These are phyloP conservation scores for Phrynocephalus guinanensis DNA, from an alignment of 2,797 vertebrate genomes.

Conservation along the genomic window DNA sequence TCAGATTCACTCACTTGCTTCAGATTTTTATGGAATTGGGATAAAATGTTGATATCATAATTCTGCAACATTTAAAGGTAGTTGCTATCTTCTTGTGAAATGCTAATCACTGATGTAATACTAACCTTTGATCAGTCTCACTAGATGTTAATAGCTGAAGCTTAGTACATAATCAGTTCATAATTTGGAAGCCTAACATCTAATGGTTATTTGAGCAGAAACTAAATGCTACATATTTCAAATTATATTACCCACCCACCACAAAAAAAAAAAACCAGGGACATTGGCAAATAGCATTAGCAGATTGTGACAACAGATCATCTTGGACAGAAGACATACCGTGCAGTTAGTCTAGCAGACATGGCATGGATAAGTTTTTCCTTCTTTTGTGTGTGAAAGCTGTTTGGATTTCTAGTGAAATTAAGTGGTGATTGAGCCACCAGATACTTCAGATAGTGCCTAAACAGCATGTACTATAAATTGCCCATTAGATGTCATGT, in stretches of 20 bases:
- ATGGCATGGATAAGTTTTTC: neutral
- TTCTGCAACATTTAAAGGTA: neutral
- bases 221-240: neutral
- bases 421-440: too few species aligned
- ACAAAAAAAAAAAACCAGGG: neutral
- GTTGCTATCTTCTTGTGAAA: neutral
- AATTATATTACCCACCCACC: neutral
- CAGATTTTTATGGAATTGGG: too few species aligned
- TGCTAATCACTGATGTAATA: neutral
- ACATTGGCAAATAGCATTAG: neutral
- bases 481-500: neutral
- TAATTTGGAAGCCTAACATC: neutral
- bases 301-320: neutral
- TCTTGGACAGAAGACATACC: too few species aligned
- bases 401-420: neutral
- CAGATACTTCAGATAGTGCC: neutral
- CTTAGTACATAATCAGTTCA: too few species aligned
- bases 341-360: neutral
- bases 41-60: neutral
- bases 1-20: neutral
- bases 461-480: neutral
- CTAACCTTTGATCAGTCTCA: neutral
- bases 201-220: neutral
- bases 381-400: neutral
- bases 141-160: neutral